phyloP scores from a whole-genome alignment of 2,113 vertebrate species.

The Fulmarus glacialis region DNA sequence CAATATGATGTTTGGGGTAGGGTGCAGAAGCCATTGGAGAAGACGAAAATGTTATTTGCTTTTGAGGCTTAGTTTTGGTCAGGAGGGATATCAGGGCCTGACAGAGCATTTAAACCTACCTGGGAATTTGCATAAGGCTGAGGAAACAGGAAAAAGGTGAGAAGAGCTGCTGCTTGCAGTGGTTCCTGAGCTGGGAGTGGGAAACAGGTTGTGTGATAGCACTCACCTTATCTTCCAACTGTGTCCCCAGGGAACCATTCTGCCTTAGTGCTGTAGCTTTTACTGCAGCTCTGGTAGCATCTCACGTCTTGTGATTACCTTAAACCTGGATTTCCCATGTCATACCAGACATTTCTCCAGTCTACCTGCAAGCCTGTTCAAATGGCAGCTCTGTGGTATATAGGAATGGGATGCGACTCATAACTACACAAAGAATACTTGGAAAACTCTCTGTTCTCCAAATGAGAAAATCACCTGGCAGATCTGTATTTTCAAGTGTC shows the following conservation, averaged over 20 bases:
- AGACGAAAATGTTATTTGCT: background rate
- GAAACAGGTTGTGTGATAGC: background rate
- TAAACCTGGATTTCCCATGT: background rate
- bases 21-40: background rate
- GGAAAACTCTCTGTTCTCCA: background rate
- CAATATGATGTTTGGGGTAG: background rate
- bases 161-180: background rate
- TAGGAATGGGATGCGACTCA: background rate
- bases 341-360: background rate
- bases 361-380: background rate
- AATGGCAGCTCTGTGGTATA: background rate
- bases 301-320: background rate
- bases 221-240: background rate
- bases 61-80: background rate
- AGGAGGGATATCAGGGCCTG: background rate
- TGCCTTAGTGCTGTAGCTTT: background rate
- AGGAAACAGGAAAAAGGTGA: background rate
- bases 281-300: background rate
- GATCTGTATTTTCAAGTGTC: background rate
- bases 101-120: background rate
- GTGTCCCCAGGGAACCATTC: background rate
- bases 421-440: background rate
- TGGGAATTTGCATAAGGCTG: background rate
- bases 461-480: background rate
- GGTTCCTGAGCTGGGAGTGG: background rate